These are phyloP conservation scores for Scaptomyza cyrtandrae DNA, from an alignment of 2,888 invertebrate species.

Conservation along the genomic window DNA sequence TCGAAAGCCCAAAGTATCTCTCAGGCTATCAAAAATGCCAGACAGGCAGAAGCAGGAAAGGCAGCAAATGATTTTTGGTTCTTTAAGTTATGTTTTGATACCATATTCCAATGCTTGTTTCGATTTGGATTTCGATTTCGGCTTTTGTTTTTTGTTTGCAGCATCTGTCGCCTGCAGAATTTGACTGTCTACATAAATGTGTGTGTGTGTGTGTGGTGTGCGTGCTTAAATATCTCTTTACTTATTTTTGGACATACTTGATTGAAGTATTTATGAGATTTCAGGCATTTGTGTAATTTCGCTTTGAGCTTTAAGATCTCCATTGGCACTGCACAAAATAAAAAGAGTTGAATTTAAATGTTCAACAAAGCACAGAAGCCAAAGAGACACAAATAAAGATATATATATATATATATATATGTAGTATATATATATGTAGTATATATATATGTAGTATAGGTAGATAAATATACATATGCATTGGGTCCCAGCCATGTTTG, in stretches of 20 bases:
- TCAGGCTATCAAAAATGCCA: conserved; percentile 51
- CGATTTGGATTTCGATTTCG: conserved; percentile 50
- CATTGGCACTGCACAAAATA: conserved; percentile 19
- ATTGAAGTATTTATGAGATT: conserved; percentile 82
- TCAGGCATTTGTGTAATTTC: conserved; percentile 81
- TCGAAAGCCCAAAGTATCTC: conserved; percentile 39
- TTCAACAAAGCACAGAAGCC: conserved; percentile 49
- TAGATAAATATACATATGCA: conserved; percentile 61
- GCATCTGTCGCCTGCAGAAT: conserved; percentile 56
- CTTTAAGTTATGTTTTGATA: conserved; percentile 22
- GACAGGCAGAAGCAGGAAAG: conserved; percentile 41
- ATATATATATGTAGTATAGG: conserved; percentile 54
- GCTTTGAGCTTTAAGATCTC: conserved; percentile 67
- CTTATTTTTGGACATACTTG: conserved; percentile 80
- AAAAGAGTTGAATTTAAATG: conserved; percentile 71
- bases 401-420: conserved; percentile 52
- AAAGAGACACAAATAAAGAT: conserved; percentile 37
- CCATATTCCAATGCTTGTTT: conserved; percentile 37
- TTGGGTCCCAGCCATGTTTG: conserved; percentile 69
- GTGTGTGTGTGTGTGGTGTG: conserved; percentile 44
- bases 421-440: conserved; percentile 52
- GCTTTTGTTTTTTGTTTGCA: conserved; percentile 25
- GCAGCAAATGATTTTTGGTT: conserved; percentile 42
- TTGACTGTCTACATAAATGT: conserved; percentile 1
- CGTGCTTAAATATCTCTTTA: conserved; percentile 74